Conservation (phyloP, 2,113 vertebrate genomes). For the Jacana jacana region DNA sequence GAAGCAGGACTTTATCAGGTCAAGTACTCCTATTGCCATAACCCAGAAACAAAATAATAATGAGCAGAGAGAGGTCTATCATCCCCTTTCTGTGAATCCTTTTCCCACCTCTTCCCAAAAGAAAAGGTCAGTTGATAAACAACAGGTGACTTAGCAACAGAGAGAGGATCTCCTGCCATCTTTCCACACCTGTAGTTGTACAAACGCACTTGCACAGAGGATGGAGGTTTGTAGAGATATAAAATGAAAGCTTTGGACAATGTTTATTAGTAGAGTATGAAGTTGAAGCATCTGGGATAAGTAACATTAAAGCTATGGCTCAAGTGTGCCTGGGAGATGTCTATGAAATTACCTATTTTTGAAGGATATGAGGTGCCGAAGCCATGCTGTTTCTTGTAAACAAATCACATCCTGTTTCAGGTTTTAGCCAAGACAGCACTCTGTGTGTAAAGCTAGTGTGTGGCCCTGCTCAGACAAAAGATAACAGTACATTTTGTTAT, state of each 20-base stretch:
- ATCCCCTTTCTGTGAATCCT: neutral
- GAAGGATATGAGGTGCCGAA: neutral
- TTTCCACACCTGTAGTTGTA: neutral
- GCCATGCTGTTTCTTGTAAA: neutral
- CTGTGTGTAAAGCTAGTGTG: neutral
- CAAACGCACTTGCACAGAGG: neutral
- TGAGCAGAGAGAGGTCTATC: neutral
- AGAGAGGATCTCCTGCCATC: neutral
- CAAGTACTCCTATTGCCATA: neutral
- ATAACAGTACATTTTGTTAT: neutral
- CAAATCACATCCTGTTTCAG: neutral
- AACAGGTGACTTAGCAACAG: neutral
- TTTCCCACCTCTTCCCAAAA: neutral
- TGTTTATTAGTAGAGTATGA: neutral
- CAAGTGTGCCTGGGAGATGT: neutral
- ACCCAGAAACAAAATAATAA: neutral
- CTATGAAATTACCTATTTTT: neutral
- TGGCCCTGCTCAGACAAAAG: neutral
- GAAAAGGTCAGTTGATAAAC: neutral
- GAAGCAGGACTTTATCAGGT: neutral
- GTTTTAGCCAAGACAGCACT: neutral
- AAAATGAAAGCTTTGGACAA: neutral
- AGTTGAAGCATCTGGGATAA: neutral
- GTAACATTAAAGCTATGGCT: neutral
- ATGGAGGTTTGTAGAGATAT: neutral